Percentiles rank a stretch among this genome's conserved stretches.
Conservation (phyloP, 2,113 vertebrate species). For the Pardalotus punctatus region DNA sequence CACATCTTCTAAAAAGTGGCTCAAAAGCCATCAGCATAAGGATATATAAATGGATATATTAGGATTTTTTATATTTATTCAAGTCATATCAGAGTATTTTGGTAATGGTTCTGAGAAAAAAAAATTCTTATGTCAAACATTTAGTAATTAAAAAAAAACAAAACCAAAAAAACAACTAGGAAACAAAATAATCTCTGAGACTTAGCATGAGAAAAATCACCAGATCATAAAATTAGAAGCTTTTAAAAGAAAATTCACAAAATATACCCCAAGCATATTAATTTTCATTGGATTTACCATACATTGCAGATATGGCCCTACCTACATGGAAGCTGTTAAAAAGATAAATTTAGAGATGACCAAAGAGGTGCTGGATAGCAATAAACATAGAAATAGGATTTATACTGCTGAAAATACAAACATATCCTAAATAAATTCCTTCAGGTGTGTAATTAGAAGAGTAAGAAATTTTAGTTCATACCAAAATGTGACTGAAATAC, state of each 20-base stretch:
- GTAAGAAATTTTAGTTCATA: neutral
- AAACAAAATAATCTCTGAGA: neutral
- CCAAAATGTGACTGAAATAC: neutral
- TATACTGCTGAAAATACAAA: neutral
- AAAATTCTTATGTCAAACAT: neutral
- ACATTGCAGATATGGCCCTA: neutral
- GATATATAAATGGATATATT: neutral
- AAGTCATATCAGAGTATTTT: neutral
- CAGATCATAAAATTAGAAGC: neutral
- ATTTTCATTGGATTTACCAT: neutral
- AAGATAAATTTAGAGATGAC: neutral
- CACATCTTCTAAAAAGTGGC: neutral
- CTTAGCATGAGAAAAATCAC: neutral
- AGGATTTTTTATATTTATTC: neutral
- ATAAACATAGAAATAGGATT: neutral
- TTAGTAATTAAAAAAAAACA: no score
- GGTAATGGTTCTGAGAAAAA: neutral
- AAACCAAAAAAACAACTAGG: neutral
- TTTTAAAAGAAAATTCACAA: neutral
- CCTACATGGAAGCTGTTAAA: neutral
- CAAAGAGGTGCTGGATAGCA: neutral
- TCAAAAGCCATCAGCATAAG: neutral
- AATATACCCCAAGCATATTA: neutral
- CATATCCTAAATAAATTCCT: neutral
- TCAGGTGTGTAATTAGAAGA: neutral